phyloP scores from a whole-genome alignment of 1,140 invertebrate species.

The Hylaeus anthracinus region DNA sequence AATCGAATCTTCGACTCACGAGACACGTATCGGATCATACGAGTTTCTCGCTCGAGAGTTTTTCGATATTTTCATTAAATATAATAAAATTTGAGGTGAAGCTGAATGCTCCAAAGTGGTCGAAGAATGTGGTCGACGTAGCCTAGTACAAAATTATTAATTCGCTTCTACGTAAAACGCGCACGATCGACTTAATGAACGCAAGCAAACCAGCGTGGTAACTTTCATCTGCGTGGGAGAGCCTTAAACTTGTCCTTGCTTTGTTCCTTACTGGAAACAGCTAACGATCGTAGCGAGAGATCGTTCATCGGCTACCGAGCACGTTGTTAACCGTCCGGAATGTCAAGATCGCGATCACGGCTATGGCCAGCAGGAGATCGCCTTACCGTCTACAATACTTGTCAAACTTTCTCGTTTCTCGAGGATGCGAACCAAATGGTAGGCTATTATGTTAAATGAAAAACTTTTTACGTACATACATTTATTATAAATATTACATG shows the following conservation, averaged over 20 bases:
- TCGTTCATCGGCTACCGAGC: slow-evolving; percentile 46
- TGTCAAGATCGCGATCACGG: slow-evolving; percentile 64
- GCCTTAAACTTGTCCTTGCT: slow-evolving; percentile 68
- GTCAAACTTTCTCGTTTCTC: no score
- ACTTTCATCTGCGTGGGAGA: slow-evolving; percentile 60
- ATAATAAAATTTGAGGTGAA: no score
- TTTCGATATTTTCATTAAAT: no score
- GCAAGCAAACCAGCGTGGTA: slow-evolving; percentile 18
- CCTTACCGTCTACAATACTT: no score
- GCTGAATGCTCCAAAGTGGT: neutral
- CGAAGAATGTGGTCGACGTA: neutral
- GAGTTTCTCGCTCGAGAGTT: no score
- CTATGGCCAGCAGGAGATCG: neutral
- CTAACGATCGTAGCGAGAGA: slow-evolving; percentile 39
- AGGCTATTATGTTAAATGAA: no score
- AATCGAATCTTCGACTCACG: neutral
- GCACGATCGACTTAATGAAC: slow-evolving; percentile 1
- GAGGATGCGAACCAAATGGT: no score
- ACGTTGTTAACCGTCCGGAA: slow-evolving; percentile 48
- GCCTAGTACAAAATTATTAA: neutral
- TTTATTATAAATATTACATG: no score
- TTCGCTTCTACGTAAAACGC: neutral
- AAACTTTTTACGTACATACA: no score
- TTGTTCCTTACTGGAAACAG: slow-evolving; percentile 59
- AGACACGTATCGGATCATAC: neutral